These are phyloP conservation scores for Cetoscarus ocellatus DNA, from an alignment of 2,797 vertebrate genomes.

Conservation along the genomic window DNA sequence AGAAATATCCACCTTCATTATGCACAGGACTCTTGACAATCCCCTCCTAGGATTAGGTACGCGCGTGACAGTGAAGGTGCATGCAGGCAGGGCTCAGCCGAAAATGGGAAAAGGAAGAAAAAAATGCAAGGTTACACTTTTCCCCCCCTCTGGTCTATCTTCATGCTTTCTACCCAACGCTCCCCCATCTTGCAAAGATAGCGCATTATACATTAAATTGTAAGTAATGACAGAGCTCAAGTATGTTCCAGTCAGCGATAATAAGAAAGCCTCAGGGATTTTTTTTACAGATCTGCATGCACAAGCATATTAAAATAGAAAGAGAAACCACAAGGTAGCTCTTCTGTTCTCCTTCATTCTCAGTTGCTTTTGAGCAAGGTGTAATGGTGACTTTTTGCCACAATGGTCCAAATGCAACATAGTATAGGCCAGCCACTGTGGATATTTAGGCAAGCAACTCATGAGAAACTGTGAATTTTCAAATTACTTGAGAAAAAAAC, in stretches of 20 bases:
- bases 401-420: slow-evolving; percentile 24
- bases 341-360: slow-evolving; percentile 8
- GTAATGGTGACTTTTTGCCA: slow-evolving; percentile 2
- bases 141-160: slow-evolving; percentile 15
- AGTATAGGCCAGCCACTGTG: slow-evolving; percentile 6
- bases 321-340: slow-evolving; percentile 38
- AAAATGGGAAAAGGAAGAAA: slow-evolving; percentile 51
- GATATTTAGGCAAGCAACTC: slow-evolving; percentile 16
- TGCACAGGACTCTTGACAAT: slow-evolving; percentile 72
- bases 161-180: slow-evolving; percentile 21
- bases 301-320: slow-evolving; percentile 48
- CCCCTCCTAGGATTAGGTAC: slow-evolving; percentile 71
- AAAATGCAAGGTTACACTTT: slow-evolving; percentile 62
- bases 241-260: slow-evolving; percentile 71
- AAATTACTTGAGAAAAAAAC: not conserved
- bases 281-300: slow-evolving; percentile 50
- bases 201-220: slow-evolving; percentile 71
- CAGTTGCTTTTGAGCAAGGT: slow-evolving; percentile 16
- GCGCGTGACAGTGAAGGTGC: slow-evolving; percentile 57
- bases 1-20: slow-evolving; percentile 74
- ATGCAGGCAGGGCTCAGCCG: slow-evolving; percentile 43
- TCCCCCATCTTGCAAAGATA: slow-evolving; percentile 31
- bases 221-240: slow-evolving; percentile 73
- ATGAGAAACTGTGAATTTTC: not conserved
- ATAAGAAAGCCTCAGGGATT: slow-evolving; percentile 66